Percentiles rank a stretch among this genome's conserved stretches.
Evolutionary conservation across 64 coral and sea anemone genomes (phyloP).

Genomic region (Pocillopora damicornis): DNA sequence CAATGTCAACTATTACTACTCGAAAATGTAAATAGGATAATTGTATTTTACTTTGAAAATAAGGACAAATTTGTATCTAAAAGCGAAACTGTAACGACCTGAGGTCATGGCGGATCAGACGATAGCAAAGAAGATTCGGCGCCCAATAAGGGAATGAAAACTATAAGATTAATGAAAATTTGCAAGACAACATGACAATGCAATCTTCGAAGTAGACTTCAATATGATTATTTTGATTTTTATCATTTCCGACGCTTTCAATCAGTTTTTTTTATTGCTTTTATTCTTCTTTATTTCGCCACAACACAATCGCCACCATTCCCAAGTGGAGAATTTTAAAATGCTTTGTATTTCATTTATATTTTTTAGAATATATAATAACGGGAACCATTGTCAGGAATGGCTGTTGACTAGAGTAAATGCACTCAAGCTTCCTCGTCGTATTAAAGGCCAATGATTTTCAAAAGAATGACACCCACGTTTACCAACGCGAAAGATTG

Average conservation of each 20-base stretch:
- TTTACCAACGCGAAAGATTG: too few species aligned
- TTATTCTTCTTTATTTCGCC: not conserved
- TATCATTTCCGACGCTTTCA: not conserved
- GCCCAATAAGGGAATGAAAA: not conserved
- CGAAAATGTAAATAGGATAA: slow-evolving; percentile 8
- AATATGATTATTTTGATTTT: not conserved
- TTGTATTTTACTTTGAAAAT: not conserved
- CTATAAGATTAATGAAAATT: not conserved
- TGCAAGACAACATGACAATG: not conserved
- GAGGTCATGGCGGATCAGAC: not conserved
- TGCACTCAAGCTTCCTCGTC: not conserved
- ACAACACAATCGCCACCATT: not conserved
- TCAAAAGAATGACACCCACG: not conserved
- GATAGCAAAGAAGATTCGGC: not conserved
- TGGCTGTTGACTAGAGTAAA: too few species aligned
- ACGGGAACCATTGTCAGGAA: too few species aligned
- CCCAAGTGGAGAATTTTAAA: not conserved
- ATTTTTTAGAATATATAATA: too few species aligned
- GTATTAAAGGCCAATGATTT: not conserved
- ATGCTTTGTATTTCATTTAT: not conserved
- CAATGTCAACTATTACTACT: not conserved
- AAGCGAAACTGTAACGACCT: not conserved
- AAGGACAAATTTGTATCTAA: not conserved
- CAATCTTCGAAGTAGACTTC: not conserved
- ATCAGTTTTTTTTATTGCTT: not conserved